Conservation (phyloP, 1,140 invertebrate species). For the Calliopsis andreniformis region DNA sequence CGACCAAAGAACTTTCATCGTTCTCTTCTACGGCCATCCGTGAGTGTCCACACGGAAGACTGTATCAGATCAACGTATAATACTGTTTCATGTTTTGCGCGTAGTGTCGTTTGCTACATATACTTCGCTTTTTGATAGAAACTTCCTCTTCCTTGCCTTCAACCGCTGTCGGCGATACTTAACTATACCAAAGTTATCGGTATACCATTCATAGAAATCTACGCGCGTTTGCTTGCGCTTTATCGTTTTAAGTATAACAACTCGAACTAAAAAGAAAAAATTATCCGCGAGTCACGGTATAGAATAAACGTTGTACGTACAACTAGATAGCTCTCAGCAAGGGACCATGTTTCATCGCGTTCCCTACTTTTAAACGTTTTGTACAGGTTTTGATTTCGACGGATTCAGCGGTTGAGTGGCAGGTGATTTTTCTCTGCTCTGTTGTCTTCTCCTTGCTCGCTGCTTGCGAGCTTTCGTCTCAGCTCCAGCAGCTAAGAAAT, state of each 20-base stretch:
- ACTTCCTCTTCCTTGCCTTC: neutral
- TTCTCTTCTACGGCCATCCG: slow-evolving; percentile 18
- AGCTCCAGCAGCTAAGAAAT: slow-evolving; percentile 72
- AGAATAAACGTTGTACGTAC: slow-evolving; percentile 9
- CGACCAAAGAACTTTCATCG: slow-evolving; percentile 14
- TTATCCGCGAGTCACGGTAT: slow-evolving; percentile 4
- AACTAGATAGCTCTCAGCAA: neutral
- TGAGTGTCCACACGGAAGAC: neutral
- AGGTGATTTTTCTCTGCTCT: slow-evolving; percentile 7
- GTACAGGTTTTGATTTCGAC: neutral
- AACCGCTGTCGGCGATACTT: neutral
- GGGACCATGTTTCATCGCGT: neutral
- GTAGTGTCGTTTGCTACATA: slow-evolving; percentile 2
- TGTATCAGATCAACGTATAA: slow-evolving; percentile 40
- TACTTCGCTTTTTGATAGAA: neutral
- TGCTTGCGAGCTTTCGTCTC: slow-evolving; percentile 65
- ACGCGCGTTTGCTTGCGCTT: too few relatives aligned
- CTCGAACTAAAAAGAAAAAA: neutral
- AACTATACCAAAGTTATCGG: neutral
- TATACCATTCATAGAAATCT: neutral
- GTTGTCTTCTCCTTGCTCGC: slow-evolving; percentile 47
- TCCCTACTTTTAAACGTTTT: slow-evolving; percentile 14
- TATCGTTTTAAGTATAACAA: neutral
- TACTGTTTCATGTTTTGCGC: slow-evolving; percentile 38
- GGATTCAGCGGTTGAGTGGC: slow-evolving; percentile 30